phyloP scores from a whole-genome alignment of 1,140 invertebrate species.

The Penaeus vannamei region DNA sequence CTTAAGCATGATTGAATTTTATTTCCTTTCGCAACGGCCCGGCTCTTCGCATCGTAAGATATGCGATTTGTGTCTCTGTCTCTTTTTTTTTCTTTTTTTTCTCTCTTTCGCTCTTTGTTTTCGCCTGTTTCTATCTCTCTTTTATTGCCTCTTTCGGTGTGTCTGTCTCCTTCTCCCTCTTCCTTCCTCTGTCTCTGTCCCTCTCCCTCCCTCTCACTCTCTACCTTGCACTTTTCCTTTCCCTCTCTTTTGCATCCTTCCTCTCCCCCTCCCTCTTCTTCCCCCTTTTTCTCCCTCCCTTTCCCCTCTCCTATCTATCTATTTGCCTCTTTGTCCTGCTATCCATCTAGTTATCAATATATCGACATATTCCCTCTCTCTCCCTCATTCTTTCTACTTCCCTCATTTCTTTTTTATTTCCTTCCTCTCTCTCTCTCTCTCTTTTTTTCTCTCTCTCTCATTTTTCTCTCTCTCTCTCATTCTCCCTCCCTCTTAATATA shows the following conservation, averaged over 20 bases:
- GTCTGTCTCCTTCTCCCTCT: too few species aligned
- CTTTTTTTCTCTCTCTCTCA: background rate
- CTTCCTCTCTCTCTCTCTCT: background rate
- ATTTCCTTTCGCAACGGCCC: too few species aligned
- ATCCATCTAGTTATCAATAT: background rate
- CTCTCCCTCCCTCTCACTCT: too few species aligned
- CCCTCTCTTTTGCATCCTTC: background rate
- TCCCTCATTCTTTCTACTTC: background rate
- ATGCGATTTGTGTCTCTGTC: too few species aligned
- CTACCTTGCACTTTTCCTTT: background rate
- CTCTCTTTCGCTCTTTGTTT: too few species aligned
- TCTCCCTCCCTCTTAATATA: background rate
- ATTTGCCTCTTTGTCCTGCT: background rate
- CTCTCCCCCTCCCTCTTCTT: background rate
- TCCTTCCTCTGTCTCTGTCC: too few species aligned
- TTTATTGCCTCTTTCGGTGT: too few species aligned
- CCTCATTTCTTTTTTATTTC: background rate
- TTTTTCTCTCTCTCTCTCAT: constrained; percentile 16
- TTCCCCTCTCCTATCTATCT: background rate
- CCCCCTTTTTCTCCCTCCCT: background rate
- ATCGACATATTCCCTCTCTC: background rate
- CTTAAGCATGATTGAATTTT: too few species aligned
- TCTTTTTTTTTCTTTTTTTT: too few species aligned
- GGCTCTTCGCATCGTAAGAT: too few species aligned
- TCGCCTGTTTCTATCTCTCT: too few species aligned